Base-by-base conservation (phyloP, 2,888 invertebrate genomes). In the Melinaea marsaeus region DNA sequence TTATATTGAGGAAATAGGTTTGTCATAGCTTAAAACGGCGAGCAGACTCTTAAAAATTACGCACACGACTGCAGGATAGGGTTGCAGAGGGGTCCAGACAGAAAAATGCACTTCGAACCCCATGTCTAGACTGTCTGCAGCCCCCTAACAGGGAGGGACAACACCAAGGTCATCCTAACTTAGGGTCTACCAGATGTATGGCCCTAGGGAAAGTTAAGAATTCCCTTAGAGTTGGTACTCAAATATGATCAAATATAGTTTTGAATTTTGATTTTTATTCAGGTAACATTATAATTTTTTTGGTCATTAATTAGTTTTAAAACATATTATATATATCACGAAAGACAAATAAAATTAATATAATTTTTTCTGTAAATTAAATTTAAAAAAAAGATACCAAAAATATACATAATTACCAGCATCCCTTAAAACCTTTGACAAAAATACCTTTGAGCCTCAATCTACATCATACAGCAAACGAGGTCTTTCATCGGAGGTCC, bases 41-140 rank as follows among this genome's bases (percentile, higher is more conserved):
- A 56, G 48, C 65, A 70, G 69, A 71, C 73, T 74, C 71, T 75
- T 79, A 78, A 80, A 85, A 84, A 86, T 87, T 84, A 83, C 82
- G 79, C 81, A 83, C 77, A 80, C 83, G 81, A 82, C 79, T 79
- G 80, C 79, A 75, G 79, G 79, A 77, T 81, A 78, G 86, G 85
- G 83, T 81, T 80, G 79, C 74, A 71, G 75, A 71, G 86, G 86
- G 86, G 83, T 84, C 83, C 86, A 88, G 88, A 88, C 89, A 86
- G 85, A 88, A 85, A 88, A 89, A 88, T 89, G 88, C 89, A 88
- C 86, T 88, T 78, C 78, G 81, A 80, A 84, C 89, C 90, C 89
- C 88, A 76, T 81, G 90, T 90, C 90, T 90, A 90, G 90, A 90
- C 82, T 71, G 86, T 81, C 85, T 84, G 82, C 70, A 72, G 79